Conservation (phyloP, 1,140 invertebrate genomes). For the Formica selysi region DNA sequence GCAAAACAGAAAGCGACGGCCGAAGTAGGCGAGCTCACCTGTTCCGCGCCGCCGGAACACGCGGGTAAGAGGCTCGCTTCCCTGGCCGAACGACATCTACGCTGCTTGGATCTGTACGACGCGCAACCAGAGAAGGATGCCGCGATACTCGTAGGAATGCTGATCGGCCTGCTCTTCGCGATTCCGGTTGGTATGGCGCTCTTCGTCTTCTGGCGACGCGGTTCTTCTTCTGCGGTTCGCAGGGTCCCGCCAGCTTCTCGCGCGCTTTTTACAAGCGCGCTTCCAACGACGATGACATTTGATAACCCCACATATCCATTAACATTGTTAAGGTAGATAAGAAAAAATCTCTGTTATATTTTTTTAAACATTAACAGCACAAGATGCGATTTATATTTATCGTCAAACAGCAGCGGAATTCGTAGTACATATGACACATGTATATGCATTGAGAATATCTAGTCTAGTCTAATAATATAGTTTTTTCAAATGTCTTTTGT, state of each 20-base stretch:
- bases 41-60: conserved; percentile 77
- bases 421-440: neutral
- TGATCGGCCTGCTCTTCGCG: conserved; percentile 89
- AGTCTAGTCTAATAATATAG: conserved; percentile 18
- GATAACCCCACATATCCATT: too few species aligned
- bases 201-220: conserved; percentile 88
- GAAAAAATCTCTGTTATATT: neutral
- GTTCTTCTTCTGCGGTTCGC: conserved; percentile 87
- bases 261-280: conserved; percentile 90
- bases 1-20: conserved; percentile 78
- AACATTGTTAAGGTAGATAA: neutral
- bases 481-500: conserved; percentile 9
- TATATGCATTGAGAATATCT: conserved; percentile 15
- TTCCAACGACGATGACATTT: conserved; percentile 84
- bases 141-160: conserved; percentile 89
- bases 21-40: conserved; percentile 71
- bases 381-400: too few species aligned
- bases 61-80: conserved; percentile 74
- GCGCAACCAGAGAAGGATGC: conserved; percentile 89
- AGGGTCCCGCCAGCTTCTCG: conserved; percentile 88
- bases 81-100: conserved; percentile 84
- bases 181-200: conserved; percentile 89
- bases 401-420: neutral
- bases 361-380: neutral
- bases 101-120: conserved; percentile 88